phyloP scores from a whole-genome alignment of 2,888 invertebrate genomes.

The Drosophila recens region DNA sequence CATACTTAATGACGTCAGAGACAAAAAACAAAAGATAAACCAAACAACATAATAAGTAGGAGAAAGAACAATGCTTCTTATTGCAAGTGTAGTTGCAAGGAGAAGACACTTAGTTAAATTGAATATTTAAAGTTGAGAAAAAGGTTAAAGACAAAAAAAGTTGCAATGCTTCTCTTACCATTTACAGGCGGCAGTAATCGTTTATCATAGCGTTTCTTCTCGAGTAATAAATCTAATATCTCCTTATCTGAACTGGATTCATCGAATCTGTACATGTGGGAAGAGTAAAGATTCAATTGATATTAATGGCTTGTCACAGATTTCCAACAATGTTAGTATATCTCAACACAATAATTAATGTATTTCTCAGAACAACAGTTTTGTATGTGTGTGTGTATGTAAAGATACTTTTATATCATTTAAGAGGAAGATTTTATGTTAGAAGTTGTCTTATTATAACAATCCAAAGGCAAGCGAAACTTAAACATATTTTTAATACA shows the following conservation, averaged over 20 bases:
- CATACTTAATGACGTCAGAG: constrained; percentile 30
- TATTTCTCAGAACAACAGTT: constrained; percentile 18
- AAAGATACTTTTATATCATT: constrained; percentile 2
- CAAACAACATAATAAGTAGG: constrained; percentile 18
- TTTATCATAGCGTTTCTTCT: constrained; percentile 95
- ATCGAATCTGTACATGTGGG: constrained; percentile 89
- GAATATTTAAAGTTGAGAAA: constrained; percentile 34
- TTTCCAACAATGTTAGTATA: constrained; percentile 3
- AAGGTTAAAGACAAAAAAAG: constrained; percentile 8
- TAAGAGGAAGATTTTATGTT: constrained; percentile 17
- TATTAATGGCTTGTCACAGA: background rate
- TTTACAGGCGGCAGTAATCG: constrained; percentile 95
- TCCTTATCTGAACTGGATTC: constrained; percentile 97
- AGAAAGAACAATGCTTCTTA: constrained; percentile 10
- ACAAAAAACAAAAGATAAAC: constrained; percentile 12
- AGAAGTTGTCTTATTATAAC: constrained; percentile 3
- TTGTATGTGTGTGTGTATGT: constrained; percentile 10
- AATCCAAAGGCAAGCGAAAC: background rate
- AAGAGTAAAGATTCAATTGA: constrained; percentile 16
- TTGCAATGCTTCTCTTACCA: constrained; percentile 87
- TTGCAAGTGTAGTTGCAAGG: constrained; percentile 16
- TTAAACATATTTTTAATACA: background rate
- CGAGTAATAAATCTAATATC: constrained; percentile 95
- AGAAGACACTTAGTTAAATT: constrained; percentile 62
- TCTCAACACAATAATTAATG: constrained; percentile 19